Evolutionary conservation across 2,113 vertebrate genomes (phyloP).

Genomic region (Hystrix cristata): DNA sequence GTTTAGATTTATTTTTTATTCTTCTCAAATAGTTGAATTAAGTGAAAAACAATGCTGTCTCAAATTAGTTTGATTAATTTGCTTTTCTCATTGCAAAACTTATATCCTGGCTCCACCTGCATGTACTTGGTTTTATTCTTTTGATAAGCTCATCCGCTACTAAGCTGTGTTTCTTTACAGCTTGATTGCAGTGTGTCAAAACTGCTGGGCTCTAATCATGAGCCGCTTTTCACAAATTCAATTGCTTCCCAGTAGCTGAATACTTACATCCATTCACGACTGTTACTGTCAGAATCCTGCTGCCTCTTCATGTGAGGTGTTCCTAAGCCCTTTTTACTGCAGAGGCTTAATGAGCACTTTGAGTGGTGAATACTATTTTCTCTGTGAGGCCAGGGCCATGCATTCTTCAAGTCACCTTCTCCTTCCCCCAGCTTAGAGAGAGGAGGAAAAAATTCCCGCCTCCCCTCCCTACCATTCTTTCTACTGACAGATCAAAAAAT

Average conservation of each 20-base stretch:
- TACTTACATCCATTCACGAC: conserved; percentile 61
- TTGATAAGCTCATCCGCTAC: conserved; percentile 74
- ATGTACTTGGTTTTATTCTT: conserved; percentile 62
- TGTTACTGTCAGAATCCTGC: conserved; percentile 51
- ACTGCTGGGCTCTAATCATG: conserved; percentile 70
- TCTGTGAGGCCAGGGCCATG: not conserved
- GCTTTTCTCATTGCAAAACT: conserved; percentile 36
- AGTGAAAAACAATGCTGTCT: conserved; percentile 29
- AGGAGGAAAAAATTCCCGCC: not conserved
- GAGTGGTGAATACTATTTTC: conserved; percentile 70
- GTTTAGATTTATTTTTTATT: not conserved
- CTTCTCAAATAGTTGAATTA: not conserved
- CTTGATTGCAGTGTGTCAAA: conserved; percentile 64
- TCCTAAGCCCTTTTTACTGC: conserved; percentile 63
- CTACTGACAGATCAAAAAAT: conserved; percentile 47
- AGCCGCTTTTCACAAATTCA: conserved; percentile 72
- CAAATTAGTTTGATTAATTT: conserved; percentile 54
- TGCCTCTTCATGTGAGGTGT: conserved; percentile 50
- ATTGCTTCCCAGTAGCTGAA: conserved; percentile 44
- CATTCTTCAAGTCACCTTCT: not conserved
- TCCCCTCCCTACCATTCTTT: conserved; percentile 31
- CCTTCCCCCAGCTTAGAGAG: not conserved
- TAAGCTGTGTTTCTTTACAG: conserved; percentile 54
- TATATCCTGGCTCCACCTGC: not conserved
- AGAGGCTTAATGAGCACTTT: conserved; percentile 60